Conservation (phyloP, 2,888 invertebrate genomes). For the Neocrepidodera transversa region DNA sequence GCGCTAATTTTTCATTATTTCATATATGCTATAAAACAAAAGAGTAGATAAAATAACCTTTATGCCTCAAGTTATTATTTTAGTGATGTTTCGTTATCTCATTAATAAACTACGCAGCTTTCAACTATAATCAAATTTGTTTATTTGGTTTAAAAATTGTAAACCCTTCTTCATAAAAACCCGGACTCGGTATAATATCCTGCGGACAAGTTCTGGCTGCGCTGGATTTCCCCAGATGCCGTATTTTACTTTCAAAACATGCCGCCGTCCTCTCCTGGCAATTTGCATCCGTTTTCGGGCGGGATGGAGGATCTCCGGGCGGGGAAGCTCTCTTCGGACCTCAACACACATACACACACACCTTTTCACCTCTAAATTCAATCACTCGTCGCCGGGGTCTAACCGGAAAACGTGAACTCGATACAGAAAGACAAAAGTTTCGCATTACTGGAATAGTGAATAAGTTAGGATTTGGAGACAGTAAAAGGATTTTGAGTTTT, state of each 20-base stretch:
- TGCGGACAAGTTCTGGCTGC: constrained; percentile 38
- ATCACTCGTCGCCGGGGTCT: constrained; percentile 26
- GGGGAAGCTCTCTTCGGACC: constrained; percentile 30
- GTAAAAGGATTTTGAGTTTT: constrained; percentile 10
- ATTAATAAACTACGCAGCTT: too few species aligned
- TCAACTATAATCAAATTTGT: not conserved
- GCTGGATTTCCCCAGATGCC: constrained; percentile 53
- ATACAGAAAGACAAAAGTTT: constrained; percentile 26
- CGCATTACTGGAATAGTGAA: constrained; percentile 16
- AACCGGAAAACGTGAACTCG: constrained; percentile 21
- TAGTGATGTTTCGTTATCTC: too few species aligned
- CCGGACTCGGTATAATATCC: constrained; percentile 40
- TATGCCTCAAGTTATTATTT: too few species aligned
- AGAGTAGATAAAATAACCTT: too few species aligned
- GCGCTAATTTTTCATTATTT: too few species aligned
- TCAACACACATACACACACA: constrained; percentile 25
- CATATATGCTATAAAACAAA: too few species aligned
- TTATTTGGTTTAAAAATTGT: not conserved
- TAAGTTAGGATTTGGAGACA: constrained; percentile 1
- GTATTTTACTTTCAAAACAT: constrained; percentile 53
- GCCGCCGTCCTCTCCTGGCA: constrained; percentile 39
- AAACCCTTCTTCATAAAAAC: constrained; percentile 6
- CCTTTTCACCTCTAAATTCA: constrained; percentile 33
- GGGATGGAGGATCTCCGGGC: constrained; percentile 16
- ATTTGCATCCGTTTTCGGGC: constrained; percentile 50